Evolutionary conservation across 2,797 vertebrate genomes (phyloP).

Genomic region (Sitta carolinensis): DNA sequence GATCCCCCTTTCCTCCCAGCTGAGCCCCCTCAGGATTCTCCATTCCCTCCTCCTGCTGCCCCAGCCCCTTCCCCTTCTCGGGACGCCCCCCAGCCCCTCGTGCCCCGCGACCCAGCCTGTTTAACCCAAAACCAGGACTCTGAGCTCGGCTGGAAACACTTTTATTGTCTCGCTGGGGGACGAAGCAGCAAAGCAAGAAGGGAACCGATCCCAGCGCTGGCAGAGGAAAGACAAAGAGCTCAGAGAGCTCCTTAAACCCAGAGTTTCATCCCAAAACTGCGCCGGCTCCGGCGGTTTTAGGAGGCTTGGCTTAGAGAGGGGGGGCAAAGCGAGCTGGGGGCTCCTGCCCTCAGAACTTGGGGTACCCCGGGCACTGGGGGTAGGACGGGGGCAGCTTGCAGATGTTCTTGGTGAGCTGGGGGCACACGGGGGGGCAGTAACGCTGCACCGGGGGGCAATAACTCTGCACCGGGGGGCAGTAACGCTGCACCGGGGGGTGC

Average conservation of each 20-base stretch:
- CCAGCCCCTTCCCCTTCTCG: background rate
- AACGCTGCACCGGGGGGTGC: background rate
- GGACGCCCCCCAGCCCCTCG: background rate
- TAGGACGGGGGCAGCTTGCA: background rate
- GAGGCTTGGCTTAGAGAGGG: background rate
- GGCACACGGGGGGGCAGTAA: background rate
- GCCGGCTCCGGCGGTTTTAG: fast-evolving
- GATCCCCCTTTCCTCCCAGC: background rate
- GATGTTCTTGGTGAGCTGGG: background rate
- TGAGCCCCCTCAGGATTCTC: background rate
- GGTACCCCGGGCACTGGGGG: background rate
- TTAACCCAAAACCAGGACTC: too few relatives aligned
- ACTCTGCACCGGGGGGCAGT: background rate
- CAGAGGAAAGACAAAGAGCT: background rate
- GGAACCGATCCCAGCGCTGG: fast-evolving
- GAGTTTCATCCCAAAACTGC: background rate
- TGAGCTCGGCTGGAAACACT: background rate
- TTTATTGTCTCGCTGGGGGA: conserved; percentile 28
- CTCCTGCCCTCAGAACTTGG: background rate
- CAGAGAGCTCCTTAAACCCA: background rate
- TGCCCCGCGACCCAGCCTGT: fast-evolving
- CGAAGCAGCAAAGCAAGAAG: background rate
- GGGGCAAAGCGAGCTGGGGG: fast-evolving
- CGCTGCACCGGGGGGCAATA: background rate
- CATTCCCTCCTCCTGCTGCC: background rate